Conservation (phyloP, 2,888 invertebrate species). For the Cryptocephalus primarius region DNA sequence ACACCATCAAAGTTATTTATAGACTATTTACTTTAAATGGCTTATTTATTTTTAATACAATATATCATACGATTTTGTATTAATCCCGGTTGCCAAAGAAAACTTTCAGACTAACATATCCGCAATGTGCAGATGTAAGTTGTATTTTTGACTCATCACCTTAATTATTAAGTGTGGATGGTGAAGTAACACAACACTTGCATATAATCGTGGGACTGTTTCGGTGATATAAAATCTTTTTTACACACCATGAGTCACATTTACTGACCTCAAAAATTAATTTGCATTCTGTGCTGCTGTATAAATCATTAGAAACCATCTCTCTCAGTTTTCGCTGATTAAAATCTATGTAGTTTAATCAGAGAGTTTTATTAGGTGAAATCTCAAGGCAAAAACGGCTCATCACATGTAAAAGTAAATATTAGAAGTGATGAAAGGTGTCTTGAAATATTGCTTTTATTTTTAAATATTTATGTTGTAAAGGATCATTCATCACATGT, state of each 20-base stretch:
- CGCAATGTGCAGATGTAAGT: no score
- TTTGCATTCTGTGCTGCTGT: slow-evolving; percentile 15
- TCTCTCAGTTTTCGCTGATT: neutral
- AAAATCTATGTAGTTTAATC: slow-evolving; percentile 7
- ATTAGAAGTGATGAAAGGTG: no score
- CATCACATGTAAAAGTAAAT: no score
- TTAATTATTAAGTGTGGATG: no score
- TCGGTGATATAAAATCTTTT: neutral
- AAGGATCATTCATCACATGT: no score
- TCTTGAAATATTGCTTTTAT: no score
- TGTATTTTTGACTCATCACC: no score
- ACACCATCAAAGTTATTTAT: slow-evolving; percentile 20
- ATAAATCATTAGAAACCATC: slow-evolving; percentile 5
- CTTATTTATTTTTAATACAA: slow-evolving; percentile 15
- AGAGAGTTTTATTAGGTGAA: neutral
- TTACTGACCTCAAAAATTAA: slow-evolving; percentile 20
- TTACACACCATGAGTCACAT: slow-evolving; percentile 4
- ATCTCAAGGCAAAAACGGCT: no score
- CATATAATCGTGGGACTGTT: no score
- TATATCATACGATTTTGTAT: slow-evolving; percentile 4
- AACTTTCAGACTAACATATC: no score
- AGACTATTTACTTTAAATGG: slow-evolving; percentile 18
- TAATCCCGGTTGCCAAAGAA: neutral
- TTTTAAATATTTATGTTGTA: no score
- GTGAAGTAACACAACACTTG: no score